Conservation (phyloP, 2,888 invertebrate species). For the Eumerus sabulonum region DNA sequence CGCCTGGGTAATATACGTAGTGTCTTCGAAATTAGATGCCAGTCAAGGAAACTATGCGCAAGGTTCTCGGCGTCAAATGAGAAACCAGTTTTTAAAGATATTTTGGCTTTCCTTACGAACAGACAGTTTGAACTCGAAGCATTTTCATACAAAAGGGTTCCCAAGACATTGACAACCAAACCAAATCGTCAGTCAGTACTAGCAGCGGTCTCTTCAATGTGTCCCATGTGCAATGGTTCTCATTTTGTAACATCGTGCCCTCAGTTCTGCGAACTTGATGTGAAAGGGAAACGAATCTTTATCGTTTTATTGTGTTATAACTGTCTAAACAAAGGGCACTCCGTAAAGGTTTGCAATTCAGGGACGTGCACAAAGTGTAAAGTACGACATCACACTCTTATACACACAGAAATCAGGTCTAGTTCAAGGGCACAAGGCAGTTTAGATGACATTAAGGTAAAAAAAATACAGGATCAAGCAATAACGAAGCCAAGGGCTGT, state of each 20-base stretch:
- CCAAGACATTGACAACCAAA: not conserved
- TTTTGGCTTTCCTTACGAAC: too few relatives aligned
- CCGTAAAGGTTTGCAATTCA: conserved; percentile 16
- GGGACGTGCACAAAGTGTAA: too few relatives aligned
- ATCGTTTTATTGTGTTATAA: conserved; percentile 18
- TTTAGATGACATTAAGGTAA: not conserved
- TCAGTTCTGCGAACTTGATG: not conserved
- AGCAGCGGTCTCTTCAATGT: not conserved
- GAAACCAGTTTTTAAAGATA: too few relatives aligned
- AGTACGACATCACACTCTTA: too few relatives aligned
- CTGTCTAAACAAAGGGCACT: conserved; percentile 9
- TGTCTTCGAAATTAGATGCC: too few relatives aligned
- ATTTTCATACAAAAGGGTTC: not conserved
- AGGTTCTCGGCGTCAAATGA: too few relatives aligned
- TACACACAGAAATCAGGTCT: not conserved
- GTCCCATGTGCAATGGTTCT: conserved; percentile 5
- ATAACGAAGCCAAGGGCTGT: not conserved
- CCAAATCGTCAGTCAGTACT: conserved; percentile 1
- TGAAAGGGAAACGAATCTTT: not conserved
- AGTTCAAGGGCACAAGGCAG: too few relatives aligned
- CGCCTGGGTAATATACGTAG: too few relatives aligned
- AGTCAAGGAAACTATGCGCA: too few relatives aligned
- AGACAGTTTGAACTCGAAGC: conserved; percentile 16
- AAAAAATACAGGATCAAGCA: not conserved
- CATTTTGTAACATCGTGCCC: too few relatives aligned